Conservation (phyloP, 2,888 invertebrate genomes). For the Meganola albula region DNA sequence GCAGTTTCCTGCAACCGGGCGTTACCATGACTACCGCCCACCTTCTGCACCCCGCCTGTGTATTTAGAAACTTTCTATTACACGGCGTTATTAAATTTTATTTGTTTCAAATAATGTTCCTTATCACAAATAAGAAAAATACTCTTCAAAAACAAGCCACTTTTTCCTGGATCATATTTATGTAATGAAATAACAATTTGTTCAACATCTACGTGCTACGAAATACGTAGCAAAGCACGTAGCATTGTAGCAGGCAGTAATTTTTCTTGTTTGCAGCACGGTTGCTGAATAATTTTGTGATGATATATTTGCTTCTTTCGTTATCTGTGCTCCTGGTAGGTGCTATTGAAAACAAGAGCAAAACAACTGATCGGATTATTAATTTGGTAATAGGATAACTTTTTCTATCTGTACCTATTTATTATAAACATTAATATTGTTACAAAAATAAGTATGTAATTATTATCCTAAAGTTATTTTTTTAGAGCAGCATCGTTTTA, state of each 20-base stretch:
- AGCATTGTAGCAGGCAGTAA: slow-evolving; percentile 12
- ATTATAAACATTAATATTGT: too few species aligned
- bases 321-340: slow-evolving; percentile 1
- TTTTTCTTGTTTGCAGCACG: slow-evolving; percentile 2
- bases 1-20: slow-evolving; percentile 74
- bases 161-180: slow-evolving; percentile 26
- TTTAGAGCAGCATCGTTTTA: too few species aligned
- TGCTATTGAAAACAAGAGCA: not conserved
- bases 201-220: slow-evolving; percentile 5
- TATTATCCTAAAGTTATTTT: too few species aligned
- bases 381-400: too few species aligned
- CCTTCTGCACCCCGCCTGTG: slow-evolving; percentile 53
- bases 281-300: not conserved
- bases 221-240: slow-evolving; percentile 14
- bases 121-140: slow-evolving; percentile 13
- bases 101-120: slow-evolving; percentile 29
- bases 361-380: too few species aligned
- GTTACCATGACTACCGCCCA: slow-evolving; percentile 65
- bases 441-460: too few species aligned
- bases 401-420: too few species aligned
- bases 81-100: slow-evolving; percentile 48
- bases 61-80: slow-evolving; percentile 52
- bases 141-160: slow-evolving; percentile 3
- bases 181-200: slow-evolving; percentile 13
- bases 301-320: not conserved